Conservation (phyloP, 2,797 vertebrate genomes). For the Euphonia xanthogaster region DNA sequence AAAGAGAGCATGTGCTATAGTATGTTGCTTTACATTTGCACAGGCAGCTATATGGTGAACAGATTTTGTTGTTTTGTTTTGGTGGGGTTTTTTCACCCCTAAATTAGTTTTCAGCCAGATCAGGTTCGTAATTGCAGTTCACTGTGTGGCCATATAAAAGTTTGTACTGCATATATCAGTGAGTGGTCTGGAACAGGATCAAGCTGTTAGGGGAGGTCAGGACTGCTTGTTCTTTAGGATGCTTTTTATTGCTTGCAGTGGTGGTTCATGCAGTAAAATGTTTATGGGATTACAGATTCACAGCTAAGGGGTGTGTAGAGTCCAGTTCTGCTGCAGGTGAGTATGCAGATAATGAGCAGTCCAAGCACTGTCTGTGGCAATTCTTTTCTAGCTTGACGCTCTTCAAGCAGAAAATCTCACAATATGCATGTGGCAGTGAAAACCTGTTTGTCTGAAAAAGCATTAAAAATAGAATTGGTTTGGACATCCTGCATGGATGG, state of each 20-base stretch:
- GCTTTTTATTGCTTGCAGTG: neutral
- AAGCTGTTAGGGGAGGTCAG: neutral
- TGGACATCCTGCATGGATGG: neutral
- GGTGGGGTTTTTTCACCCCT: neutral
- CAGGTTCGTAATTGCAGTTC: neutral
- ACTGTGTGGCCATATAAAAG: neutral
- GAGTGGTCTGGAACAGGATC: neutral
- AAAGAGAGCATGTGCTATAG: neutral
- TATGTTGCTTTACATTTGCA: neutral
- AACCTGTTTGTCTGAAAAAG: neutral
- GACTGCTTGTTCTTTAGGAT: neutral
- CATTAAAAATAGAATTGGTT: neutral
- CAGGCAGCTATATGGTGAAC: neutral
- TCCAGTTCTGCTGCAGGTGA: neutral
- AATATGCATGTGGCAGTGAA: neutral
- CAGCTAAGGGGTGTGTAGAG: neutral
- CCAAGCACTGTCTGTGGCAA: neutral
- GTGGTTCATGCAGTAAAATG: neutral
- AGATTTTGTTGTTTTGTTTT: neutral
- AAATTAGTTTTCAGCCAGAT: neutral
- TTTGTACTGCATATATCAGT: neutral
- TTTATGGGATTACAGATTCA: neutral
- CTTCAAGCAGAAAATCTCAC: neutral
- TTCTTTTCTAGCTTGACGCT: neutral
- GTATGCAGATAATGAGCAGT: neutral